Conservation (phyloP, 2,113 vertebrate genomes). For the Pachypanchax playfairii region DNA sequence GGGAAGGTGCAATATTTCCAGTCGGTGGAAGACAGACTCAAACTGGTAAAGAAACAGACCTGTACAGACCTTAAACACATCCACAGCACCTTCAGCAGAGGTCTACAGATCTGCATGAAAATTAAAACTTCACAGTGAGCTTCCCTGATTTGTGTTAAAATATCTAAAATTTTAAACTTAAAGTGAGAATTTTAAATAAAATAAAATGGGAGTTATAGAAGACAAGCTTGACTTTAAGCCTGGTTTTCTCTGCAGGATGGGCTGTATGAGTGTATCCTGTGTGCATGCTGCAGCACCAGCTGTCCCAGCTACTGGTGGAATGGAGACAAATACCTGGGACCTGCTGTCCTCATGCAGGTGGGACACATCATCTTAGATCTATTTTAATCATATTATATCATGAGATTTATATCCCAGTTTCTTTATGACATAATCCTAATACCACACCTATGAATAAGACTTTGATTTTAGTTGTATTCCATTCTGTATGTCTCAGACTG, state of each 20-base stretch:
- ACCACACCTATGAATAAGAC: too few relatives aligned
- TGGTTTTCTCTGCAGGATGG: slow-evolving; percentile 85
- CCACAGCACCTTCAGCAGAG: not conserved
- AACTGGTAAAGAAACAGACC: slow-evolving; percentile 81
- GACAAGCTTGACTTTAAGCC: too few relatives aligned
- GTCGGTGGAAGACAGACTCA: slow-evolving; percentile 90
- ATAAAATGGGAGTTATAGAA: too few relatives aligned
- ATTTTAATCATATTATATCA: not conserved
- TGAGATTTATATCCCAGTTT: not conserved
- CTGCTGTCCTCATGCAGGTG: slow-evolving; percentile 98
- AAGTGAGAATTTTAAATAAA: too few relatives aligned
- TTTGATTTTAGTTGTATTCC: too few relatives aligned
- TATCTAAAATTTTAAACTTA: too few relatives aligned
- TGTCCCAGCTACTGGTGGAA: slow-evolving; percentile 99
- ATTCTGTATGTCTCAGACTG: too few relatives aligned
- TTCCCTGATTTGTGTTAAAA: too few relatives aligned
- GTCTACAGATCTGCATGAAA: not conserved
- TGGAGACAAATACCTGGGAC: slow-evolving; percentile 92
- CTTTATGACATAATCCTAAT: not conserved
- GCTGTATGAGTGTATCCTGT: slow-evolving; percentile 95
- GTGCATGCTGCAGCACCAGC: slow-evolving; percentile 97
- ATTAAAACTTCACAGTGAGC: too few relatives aligned
- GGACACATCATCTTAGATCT: too few relatives aligned
- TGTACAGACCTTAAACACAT: not conserved
- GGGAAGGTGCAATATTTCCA: slow-evolving; percentile 92